Evolutionary conservation across 2,113 vertebrate genomes (phyloP), one percentile per base, ranked within the genome.

Genomic region (Platycercus adscitus): DNA sequence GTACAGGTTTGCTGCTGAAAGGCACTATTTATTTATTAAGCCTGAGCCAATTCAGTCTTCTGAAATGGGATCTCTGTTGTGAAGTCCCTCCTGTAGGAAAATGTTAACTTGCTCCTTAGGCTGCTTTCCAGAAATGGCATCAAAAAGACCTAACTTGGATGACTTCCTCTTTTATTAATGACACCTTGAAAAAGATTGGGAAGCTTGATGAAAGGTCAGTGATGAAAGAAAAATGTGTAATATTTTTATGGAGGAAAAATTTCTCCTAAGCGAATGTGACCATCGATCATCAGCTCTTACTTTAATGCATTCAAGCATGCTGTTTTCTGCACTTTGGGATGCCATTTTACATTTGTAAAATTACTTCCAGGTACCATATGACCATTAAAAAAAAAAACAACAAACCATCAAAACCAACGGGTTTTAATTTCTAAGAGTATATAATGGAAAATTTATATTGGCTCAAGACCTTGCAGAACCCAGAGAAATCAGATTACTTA

Each of bases 391-490:
- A 9, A 76, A 20, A 44, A 44, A 17, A 39, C 10, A 39, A 39
- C 7, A 44, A 44, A 44, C 18, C 44, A 33, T 17, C 7, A 11
- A 55, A 55, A 8, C 5, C 18, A 20, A 0, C 17, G 86, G 21
- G 7, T 70, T 86, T 94, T 84, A 91, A 73, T 93, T 95, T 95
- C 47, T 81, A 64, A 55, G 33, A 68, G 41, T 76, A 43, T 75
- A 68, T 66, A 79, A 79, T 85, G 69, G 66, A 93, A 93, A 96
- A 87, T 81, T 78, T 87, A 43, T 89, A 50, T 85, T 94, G 91
- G 56, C 78, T 91, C 10, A 81, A 71, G 70, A 58, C 60, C 18
- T 78, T 63, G 52, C 21, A 87, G 73, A 75, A 68, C 17, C 4
- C 43, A 71, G 25, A 84, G 19, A 52, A 68, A 79, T 46, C 28